Conservation (phyloP, 2,797 vertebrate species). For the Chelon auratus region DNA sequence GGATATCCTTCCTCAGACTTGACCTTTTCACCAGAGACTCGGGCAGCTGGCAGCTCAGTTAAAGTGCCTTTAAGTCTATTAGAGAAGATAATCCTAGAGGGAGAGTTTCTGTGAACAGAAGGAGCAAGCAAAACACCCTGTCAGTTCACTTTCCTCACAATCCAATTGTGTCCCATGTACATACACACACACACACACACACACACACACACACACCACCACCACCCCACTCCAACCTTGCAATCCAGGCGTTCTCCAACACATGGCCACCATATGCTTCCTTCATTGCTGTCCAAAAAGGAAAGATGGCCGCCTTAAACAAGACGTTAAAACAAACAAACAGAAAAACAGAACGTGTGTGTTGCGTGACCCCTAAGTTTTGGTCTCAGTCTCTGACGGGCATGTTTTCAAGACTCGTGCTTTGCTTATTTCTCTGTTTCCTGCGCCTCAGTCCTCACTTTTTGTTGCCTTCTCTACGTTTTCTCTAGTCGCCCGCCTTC, state of each 20-base stretch:
- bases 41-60: slow-evolving; percentile 83
- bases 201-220: too few species aligned
- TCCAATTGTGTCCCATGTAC: slow-evolving; percentile 35
- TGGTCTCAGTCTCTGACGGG: neutral
- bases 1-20: slow-evolving; percentile 64
- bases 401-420: too few species aligned
- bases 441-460: slow-evolving; percentile 37
- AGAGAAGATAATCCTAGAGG: slow-evolving; percentile 80
- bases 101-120: slow-evolving; percentile 67
- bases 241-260: slow-evolving; percentile 36
- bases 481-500: slow-evolving; percentile 55
- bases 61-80: slow-evolving; percentile 85
- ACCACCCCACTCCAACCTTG: slow-evolving; percentile 1
- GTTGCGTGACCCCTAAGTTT: slow-evolving; percentile 13
- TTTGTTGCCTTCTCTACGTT: slow-evolving; percentile 49
- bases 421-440: slow-evolving; percentile 9
- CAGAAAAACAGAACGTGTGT: neutral
- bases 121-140: slow-evolving; percentile 55
- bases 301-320: slow-evolving; percentile 36
- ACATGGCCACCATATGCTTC: slow-evolving; percentile 71
- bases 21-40: slow-evolving; percentile 61
- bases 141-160: slow-evolving; percentile 66
- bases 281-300: slow-evolving; percentile 44
- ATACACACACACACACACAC: too few species aligned
- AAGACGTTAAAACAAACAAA: slow-evolving; percentile 19